A percentile compares a stretch with the other conserved stretches of the same genome.
phyloP scores from a whole-genome alignment of 1,140 invertebrate genomes.

The Caenorhabditis briggsae region DNA sequence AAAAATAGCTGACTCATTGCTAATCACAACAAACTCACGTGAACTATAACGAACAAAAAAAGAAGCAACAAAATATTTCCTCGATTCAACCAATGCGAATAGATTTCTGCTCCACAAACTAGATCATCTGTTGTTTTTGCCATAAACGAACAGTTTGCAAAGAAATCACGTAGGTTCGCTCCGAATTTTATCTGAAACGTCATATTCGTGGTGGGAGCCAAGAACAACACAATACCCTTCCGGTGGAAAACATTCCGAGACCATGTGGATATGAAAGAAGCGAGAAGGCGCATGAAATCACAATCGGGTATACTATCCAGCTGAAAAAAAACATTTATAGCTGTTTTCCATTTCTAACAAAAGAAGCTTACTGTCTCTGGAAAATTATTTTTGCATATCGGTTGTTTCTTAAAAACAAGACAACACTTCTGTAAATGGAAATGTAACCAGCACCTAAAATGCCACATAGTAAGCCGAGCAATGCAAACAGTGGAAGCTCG shows the following conservation, averaged over 20 bases:
- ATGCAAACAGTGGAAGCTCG: slow-evolving; percentile 92
- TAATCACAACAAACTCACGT: not conserved
- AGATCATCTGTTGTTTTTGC: slow-evolving; percentile 12
- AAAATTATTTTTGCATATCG: slow-evolving; percentile 72
- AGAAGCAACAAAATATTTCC: slow-evolving; percentile 42
- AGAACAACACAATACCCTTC: slow-evolving; percentile 67
- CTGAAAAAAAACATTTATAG: slow-evolving; percentile 67
- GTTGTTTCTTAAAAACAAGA: slow-evolving; percentile 76
- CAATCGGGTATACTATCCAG: slow-evolving; percentile 75
- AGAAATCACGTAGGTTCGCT: slow-evolving; percentile 73
- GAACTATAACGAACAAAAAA: slow-evolving; percentile 54
- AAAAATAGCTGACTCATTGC: slow-evolving; percentile 12
- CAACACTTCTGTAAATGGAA: slow-evolving; percentile 71
- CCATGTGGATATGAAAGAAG: slow-evolving; percentile 75
- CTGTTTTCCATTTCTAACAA: not conserved
- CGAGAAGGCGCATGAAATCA: slow-evolving; percentile 74
- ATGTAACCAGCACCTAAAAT: slow-evolving; percentile 75
- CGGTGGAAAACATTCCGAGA: slow-evolving; percentile 74
- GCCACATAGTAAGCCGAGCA: slow-evolving; percentile 86
- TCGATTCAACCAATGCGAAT: slow-evolving; percentile 54
- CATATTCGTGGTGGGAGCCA: not conserved
- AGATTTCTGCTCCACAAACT: slow-evolving; percentile 47
- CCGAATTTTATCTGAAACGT: slow-evolving; percentile 75
- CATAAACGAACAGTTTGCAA: slow-evolving; percentile 74
- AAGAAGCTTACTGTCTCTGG: slow-evolving; percentile 73